Evolutionary conservation across 2,797 vertebrate genomes (phyloP).

Genomic region (Lacerta agilis): DNA sequence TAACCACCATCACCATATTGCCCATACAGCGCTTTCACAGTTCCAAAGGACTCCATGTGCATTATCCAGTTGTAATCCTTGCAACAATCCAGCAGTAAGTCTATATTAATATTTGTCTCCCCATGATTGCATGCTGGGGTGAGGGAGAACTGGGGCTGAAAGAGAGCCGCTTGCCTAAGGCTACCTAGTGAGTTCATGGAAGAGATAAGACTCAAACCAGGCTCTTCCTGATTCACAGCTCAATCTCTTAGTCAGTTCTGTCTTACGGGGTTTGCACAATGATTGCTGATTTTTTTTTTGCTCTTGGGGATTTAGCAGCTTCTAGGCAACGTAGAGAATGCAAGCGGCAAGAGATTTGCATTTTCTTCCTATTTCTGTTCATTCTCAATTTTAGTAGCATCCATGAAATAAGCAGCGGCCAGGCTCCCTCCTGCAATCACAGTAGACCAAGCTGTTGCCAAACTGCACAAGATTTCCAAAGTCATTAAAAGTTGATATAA

Average conservation of each 20-base stretch:
- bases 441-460: neutral
- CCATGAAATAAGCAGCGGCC: neutral
- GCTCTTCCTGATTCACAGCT: neutral
- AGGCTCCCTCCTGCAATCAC: neutral
- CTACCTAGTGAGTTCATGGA: neutral
- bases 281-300: neutral
- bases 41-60: neutral
- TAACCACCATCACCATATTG: neutral
- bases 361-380: neutral
- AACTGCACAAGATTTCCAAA: slow-evolving; percentile 15
- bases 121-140: no score
- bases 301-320: neutral
- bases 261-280: neutral
- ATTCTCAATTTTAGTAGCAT: neutral
- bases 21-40: neutral
- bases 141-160: neutral
- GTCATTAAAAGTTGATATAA: slow-evolving; percentile 17
- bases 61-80: neutral
- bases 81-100: neutral
- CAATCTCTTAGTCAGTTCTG: neutral
- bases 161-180: neutral
- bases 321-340: neutral
- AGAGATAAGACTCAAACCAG: neutral
- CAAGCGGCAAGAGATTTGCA: neutral
- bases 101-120: neutral